Evolutionary conservation across 2,113 vertebrate species (phyloP), one percentile per base, ranked within the genome.

Genomic region (Pipa parva): DNA sequence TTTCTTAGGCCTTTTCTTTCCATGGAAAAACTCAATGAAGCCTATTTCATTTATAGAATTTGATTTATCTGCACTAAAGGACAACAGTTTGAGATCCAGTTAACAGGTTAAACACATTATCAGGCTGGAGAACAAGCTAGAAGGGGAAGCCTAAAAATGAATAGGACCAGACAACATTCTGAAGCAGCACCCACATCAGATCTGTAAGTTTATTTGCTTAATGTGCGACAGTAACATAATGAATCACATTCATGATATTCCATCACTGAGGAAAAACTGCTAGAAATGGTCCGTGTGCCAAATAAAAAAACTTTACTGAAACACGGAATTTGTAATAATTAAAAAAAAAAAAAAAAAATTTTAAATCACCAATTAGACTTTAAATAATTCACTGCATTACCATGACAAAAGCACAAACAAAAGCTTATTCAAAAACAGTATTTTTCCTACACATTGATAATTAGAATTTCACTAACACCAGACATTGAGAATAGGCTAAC

Each of bases 211-310:
- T 91, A 91, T 91, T 91, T 92, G 89, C 91, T 97, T 89, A 87
- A 93, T 95, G 95, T 97, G 95, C 92, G 91, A 96, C 91, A 91
- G 93, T 95, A 97, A 97, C 95, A 95, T 87, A 87, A 88, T 93
- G 91, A 99, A 94, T 97, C 94, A 97, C 94, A 95, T 95, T 94
- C 93, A 97, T 96, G 91, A 93, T 93, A 94, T 92, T 96, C 88
- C 90, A 88, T 89, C 88, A 90, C 88, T 87, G 86, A 92, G 91
- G 90, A 97, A 90, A 55, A 90, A 96, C 92, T 89, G 93, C 92
- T 91, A 92, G 92, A 93, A 91, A 92, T 95, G 93, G 93, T 97
- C 93, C 93, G 88, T 94, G 89, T 92, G 89, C 86, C 87, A 93
- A 88, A 59, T 51, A 17, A 59, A 75, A 84, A 90, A 90, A 80